A percentile compares a stretch with the other conserved stretches of the same genome.
Evolutionary conservation across 1,140 invertebrate species (phyloP).

Genomic region (Formica selysi): DNA sequence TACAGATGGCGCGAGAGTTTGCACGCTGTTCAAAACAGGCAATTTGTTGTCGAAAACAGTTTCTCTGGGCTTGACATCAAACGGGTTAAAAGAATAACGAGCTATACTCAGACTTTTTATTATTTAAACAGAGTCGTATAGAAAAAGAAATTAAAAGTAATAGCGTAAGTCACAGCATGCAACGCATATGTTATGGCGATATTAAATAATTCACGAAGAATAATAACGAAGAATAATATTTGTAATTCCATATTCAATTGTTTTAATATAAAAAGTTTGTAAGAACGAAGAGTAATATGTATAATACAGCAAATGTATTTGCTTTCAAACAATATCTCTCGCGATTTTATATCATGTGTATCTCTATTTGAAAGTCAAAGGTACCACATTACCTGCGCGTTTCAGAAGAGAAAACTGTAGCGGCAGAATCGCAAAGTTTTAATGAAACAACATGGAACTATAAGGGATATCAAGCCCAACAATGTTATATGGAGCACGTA

Average conservation of each 20-base stretch:
- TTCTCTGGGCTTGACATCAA: conserved; percentile 29
- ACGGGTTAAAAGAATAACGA: conserved; percentile 35
- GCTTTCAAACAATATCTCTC: background rate
- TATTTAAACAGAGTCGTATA: conserved; percentile 19
- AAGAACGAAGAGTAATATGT: background rate
- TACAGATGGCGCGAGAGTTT: conserved; percentile 27
- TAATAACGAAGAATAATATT: background rate
- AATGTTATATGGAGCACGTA: conserved; percentile 53
- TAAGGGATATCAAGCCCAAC: conserved; percentile 57
- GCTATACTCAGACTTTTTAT: conserved; percentile 3
- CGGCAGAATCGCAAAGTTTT: conserved; percentile 61
- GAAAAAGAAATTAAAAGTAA: conserved; percentile 18
- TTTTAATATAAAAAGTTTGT: background rate
- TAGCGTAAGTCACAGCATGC: background rate
- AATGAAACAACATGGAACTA: conserved; percentile 65
- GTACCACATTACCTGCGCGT: background rate
- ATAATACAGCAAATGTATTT: background rate
- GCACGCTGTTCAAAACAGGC: background rate
- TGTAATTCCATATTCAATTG: background rate
- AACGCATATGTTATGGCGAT: background rate
- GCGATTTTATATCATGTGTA: background rate
- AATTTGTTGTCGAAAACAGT: conserved; percentile 52
- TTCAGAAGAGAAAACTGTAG: conserved; percentile 37
- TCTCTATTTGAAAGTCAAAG: conserved; percentile 16
- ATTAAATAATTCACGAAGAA: conserved; percentile 33